A percentile compares a stretch with the other conserved stretches of the same genome.
These are phyloP conservation scores for Sturmia bella DNA, from an alignment of 2,888 invertebrate species.

Conservation along the genomic window DNA sequence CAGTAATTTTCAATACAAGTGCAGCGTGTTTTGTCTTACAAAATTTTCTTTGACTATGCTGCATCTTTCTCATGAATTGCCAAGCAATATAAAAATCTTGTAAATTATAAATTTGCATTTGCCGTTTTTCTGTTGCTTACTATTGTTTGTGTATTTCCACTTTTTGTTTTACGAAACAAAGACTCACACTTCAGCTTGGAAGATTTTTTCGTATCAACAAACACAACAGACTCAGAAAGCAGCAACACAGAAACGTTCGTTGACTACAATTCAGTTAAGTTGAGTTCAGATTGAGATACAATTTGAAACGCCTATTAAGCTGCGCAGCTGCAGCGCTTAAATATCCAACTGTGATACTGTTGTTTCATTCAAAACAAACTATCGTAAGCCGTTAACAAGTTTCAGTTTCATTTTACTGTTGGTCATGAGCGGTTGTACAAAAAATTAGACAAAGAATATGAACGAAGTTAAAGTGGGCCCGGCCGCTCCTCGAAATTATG, in stretches of 20 bases:
- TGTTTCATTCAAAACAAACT: constrained; percentile 61
- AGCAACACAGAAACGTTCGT: background rate
- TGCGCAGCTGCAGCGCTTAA: constrained; percentile 53
- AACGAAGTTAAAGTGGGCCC: constrained; percentile 4
- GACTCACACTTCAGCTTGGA: constrained; percentile 53
- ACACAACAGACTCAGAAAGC: background rate
- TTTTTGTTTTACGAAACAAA: constrained; percentile 61
- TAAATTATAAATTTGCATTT: constrained; percentile 65
- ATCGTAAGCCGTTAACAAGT: constrained; percentile 67
- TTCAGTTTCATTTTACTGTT: constrained; percentile 74
- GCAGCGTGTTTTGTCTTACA: constrained; percentile 25
- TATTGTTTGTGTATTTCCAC: constrained; percentile 41
- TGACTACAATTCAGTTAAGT: constrained; percentile 21
- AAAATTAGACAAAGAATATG: constrained; percentile 30
- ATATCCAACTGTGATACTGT: constrained; percentile 50
- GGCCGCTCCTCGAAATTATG: too few species aligned
- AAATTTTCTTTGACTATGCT: constrained; percentile 41
- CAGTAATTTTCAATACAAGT: constrained; percentile 18
- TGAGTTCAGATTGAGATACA: constrained; percentile 43
- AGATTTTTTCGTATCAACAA: constrained; percentile 35
- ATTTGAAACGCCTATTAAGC: constrained; percentile 61
- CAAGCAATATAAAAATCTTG: constrained; percentile 39
- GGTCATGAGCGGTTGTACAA: constrained; percentile 69
- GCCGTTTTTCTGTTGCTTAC: constrained; percentile 42
- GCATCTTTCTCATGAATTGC: constrained; percentile 38